Percentiles rank a stretch among this genome's conserved stretches.
These are phyloP conservation scores for Melipona quadrifasciata DNA, from an alignment of 1,140 invertebrate genomes.

Conservation along the genomic window DNA sequence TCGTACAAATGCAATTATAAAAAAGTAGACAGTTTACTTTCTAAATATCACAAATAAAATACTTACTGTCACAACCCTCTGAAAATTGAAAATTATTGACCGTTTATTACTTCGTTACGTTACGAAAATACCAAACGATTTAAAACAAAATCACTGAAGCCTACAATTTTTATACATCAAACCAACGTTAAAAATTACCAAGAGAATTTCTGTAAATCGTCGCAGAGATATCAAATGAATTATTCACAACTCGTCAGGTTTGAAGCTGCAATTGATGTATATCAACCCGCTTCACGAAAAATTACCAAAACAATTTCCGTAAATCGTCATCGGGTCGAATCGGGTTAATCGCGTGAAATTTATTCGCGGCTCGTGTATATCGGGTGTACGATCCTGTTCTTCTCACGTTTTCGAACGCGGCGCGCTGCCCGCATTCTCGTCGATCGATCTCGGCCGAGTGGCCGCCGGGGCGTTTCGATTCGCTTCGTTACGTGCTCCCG, in stretches of 20 bases:
- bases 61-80: no score
- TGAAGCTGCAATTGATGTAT: no score
- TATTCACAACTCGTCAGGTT: no score
- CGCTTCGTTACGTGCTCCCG: conserved; percentile 52
- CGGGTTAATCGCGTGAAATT: neutral
- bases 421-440: conserved; percentile 8
- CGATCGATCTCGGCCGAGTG: conserved; percentile 6
- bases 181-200: neutral
- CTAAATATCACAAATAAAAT: neutral
- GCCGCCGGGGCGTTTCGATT: conserved; percentile 31
- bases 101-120: no score
- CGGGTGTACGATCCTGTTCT: neutral
- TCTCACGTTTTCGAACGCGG: conserved; percentile 36
- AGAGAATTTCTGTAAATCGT: neutral
- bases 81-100: no score
- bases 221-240: no score
- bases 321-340: no score
- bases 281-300: no score
- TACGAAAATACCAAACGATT: no score
- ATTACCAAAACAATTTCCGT: neutral
- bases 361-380: neutral
- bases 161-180: neutral
- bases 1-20: neutral
- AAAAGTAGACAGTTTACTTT: neutral
- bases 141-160: no score